Base-by-base conservation (phyloP, 2,888 invertebrate species). In the Sphaeridia pumilis region DNA sequence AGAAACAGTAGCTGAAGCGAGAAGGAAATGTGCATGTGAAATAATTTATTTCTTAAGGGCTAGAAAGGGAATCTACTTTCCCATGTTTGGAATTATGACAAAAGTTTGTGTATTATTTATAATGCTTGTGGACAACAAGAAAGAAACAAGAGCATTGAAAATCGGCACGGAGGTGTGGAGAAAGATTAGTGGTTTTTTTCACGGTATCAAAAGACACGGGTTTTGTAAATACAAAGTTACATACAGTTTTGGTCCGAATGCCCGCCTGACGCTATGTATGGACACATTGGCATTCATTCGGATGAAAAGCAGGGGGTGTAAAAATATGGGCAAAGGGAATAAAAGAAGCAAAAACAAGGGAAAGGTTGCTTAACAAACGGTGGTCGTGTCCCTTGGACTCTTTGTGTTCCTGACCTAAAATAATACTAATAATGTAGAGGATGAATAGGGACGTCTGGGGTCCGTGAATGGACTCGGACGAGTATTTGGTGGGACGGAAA, bases 351-450 rank as follows among this genome's bases (percentile, higher is more conserved):
- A n/a, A n/a, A n/a, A n/a, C n/a, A n/a, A n/a, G n/a, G n/a, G n/a
- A n/a, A n/a, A n/a, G n/a, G n/a, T n/a, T n/a, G n/a, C n/a, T n/a
- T n/a, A n/a, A n/a, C n/a, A n/a, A n/a, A n/a, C n/a, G n/a, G n/a
- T n/a, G n/a, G n/a, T n/a, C n/a, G n/a, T n/a, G n/a, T n/a, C n/a
- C n/a, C n/a, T 12, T 38, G 38, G 10, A 17, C 38, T 38, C 12
- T 17, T 17, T 20, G 12, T 20, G 20, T 38, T 20, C 38, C 38
- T 38, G 38, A 38, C 38, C 38, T 38, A 38, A 38, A 38, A 38
- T 38, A 38, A 38, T 38, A 38, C 38, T 17, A 38, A 38, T 38
- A 38, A 38, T 38, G 38, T 38, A 38, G 38, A 17, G 38, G 20
- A 38, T 38, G 38, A 38, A 38, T 38, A 20, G 38, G 7, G 17